phyloP scores from a whole-genome alignment of 1,140 invertebrate genomes.

The Orussus abietinus region DNA sequence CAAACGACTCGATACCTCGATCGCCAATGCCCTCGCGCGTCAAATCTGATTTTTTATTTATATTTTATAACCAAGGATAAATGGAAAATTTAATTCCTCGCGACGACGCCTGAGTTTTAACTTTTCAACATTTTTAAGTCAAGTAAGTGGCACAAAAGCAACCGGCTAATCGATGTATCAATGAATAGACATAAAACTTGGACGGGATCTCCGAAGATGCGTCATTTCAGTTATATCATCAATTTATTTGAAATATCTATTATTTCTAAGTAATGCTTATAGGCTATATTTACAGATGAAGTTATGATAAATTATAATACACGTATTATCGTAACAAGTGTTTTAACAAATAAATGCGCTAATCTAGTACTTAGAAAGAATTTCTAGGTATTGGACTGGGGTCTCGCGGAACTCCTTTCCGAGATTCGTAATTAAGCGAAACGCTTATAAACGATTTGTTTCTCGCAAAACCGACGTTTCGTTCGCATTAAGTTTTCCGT shows the following conservation, averaged over 20 bases:
- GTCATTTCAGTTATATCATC: slow-evolving; percentile 36
- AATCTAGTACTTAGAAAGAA: slow-evolving; percentile 41
- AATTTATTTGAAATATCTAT: slow-evolving; percentile 49
- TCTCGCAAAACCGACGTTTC: too few species aligned
- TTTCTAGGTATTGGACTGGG: slow-evolving; percentile 41
- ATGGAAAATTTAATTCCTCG: too few species aligned
- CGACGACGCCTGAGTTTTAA: too few species aligned
- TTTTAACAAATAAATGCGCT: slow-evolving; percentile 47
- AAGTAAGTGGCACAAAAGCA: too few species aligned
- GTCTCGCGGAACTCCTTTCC: slow-evolving; percentile 27
- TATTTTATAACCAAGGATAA: too few species aligned
- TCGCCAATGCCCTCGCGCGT: too few species aligned
- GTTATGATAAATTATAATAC: slow-evolving; percentile 48
- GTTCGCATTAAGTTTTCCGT: neutral
- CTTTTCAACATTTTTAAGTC: too few species aligned
- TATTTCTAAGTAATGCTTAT: slow-evolving; percentile 42
- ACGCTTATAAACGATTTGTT: neutral
- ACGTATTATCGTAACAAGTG: slow-evolving; percentile 44
- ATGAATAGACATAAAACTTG: slow-evolving; percentile 11
- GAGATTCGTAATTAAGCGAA: slow-evolving; percentile 29
- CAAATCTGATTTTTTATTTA: too few species aligned
- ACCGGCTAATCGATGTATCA: too few species aligned
- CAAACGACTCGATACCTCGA: too few species aligned
- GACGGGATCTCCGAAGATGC: too few species aligned
- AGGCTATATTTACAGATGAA: slow-evolving; percentile 47